Evolutionary conservation across 1,140 invertebrate species (phyloP).

Genomic region (Pygmarrhopalites habei): DNA sequence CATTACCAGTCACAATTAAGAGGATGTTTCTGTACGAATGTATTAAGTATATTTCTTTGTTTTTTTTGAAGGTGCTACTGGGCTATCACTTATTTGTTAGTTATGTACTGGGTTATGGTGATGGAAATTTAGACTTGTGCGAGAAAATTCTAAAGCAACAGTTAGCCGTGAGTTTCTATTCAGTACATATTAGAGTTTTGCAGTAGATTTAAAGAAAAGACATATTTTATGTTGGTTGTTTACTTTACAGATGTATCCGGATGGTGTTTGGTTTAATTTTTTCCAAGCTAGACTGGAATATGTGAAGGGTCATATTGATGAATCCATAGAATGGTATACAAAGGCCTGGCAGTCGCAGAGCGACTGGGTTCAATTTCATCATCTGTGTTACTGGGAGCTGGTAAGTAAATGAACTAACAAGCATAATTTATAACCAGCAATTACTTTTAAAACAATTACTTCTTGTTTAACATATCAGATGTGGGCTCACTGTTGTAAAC

Average conservation of each 20-base stretch:
- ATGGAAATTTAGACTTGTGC: constrained; percentile 69
- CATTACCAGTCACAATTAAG: no score
- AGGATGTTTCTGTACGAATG: no score
- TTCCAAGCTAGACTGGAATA: constrained; percentile 80
- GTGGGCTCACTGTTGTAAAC: constrained; percentile 68
- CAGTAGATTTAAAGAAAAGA: background rate
- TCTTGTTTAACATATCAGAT: no score
- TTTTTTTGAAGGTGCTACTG: no score
- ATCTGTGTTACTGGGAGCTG: constrained; percentile 91
- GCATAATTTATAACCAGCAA: no score
- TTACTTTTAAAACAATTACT: no score
- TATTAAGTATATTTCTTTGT: no score
- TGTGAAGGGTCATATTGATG: constrained; percentile 67
- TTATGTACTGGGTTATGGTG: constrained; percentile 69
- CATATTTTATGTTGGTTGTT: background rate
- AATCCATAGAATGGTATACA: constrained; percentile 64
- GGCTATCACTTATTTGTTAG: constrained; percentile 77
- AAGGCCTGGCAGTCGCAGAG: constrained; percentile 75
- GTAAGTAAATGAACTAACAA: no score
- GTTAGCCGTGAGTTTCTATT: constrained; percentile 50
- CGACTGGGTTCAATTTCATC: constrained; percentile 89
- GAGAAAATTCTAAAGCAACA: constrained; percentile 64
- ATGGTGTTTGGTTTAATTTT: constrained; percentile 87
- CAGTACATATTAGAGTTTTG: constrained; percentile 8
- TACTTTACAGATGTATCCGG: constrained; percentile 55